Evolutionary conservation across 2,888 invertebrate genomes (phyloP).

Genomic region (Acleris literana): DNA sequence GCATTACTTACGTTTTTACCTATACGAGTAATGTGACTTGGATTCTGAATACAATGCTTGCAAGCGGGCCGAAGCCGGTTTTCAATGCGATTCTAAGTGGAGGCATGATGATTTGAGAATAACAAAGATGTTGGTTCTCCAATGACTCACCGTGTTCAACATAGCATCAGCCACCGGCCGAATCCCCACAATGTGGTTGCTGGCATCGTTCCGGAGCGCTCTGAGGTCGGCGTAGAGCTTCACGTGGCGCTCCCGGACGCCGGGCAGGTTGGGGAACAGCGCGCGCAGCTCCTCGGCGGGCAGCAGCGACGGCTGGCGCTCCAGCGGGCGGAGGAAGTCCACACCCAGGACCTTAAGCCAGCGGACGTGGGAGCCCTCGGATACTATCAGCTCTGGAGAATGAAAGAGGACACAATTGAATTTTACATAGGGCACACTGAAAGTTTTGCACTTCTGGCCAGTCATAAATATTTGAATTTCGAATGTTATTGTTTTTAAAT

Average conservation of each 20-base stretch:
- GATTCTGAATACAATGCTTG: too few species aligned
- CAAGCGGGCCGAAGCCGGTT: too few species aligned
- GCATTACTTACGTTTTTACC: too few species aligned
- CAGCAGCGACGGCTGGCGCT: conserved; percentile 85
- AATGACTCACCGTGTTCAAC: conserved; percentile 61
- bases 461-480: too few species aligned
- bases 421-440: too few species aligned
- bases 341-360: conserved; percentile 93
- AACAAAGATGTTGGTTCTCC: too few species aligned
- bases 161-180: conserved; percentile 70
- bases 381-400: conserved; percentile 88
- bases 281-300: conserved; percentile 89
- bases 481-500: too few species aligned
- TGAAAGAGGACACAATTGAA: neutral
- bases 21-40: too few species aligned
- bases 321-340: conserved; percentile 92
- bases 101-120: too few species aligned
- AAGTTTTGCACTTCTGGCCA: too few species aligned
- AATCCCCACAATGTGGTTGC: conserved; percentile 59
- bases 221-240: conserved; percentile 64
- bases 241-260: conserved; percentile 85
- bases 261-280: conserved; percentile 93
- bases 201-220: conserved; percentile 50
- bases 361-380: conserved; percentile 94
- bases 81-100: too few species aligned